A percentile compares a stretch with the other conserved stretches of the same genome.
These are phyloP conservation scores for Polylopha cassiicola DNA, from an alignment of 2,888 invertebrate genomes.

Conservation along the genomic window DNA sequence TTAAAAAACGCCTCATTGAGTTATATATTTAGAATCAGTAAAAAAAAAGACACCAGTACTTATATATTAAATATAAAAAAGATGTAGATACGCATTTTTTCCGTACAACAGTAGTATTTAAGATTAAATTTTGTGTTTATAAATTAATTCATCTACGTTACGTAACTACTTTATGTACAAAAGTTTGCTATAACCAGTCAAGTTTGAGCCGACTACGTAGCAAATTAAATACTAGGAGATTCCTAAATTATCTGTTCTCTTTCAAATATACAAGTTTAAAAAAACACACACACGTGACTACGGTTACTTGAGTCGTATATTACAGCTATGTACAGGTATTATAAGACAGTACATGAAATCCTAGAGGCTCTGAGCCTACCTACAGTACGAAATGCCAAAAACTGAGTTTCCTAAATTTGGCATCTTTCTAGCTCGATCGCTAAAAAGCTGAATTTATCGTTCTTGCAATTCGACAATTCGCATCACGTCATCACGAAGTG, in stretches of 20 bases:
- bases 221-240: conserved; percentile 31
- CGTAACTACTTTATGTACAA: conserved; percentile 20
- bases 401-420: conserved; percentile 29
- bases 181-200: conserved; percentile 16
- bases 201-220: conserved; percentile 36
- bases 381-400: conserved; percentile 14
- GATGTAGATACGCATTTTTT: no score
- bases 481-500: no score
- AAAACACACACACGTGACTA: conserved; percentile 18
- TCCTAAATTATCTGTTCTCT: conserved; percentile 27
- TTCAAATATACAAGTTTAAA: conserved; percentile 28
- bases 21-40: no score
- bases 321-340: conserved; percentile 26
- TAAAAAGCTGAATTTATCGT: conserved; percentile 35
- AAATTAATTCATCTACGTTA: conserved; percentile 16
- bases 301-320: conserved; percentile 24
- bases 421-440: conserved; percentile 31
- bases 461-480: no score
- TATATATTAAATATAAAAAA: no score
- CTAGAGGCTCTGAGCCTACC: conserved; percentile 34
- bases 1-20: no score
- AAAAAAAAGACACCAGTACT: no score
- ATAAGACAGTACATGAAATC: conserved; percentile 38
- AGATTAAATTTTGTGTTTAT: no score
- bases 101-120: no score